Evolutionary conservation across 2,113 vertebrate genomes (phyloP).

Genomic region (Empidonax alnorum): DNA sequence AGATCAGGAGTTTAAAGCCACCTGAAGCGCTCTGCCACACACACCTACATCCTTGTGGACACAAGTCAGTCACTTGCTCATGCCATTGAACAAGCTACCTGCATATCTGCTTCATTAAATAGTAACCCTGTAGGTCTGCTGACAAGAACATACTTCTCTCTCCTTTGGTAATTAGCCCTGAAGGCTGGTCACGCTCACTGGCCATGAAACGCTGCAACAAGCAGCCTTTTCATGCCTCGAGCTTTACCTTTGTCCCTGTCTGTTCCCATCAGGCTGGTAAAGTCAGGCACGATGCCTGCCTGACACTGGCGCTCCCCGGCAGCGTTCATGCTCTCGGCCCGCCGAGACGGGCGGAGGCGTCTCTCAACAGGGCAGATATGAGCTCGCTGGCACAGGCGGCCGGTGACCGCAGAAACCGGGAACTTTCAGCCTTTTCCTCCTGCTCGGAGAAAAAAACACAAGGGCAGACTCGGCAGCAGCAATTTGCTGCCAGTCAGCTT

Average conservation of each 20-base stretch:
- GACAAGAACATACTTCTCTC: conserved; percentile 68
- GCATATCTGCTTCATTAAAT: conserved; percentile 70
- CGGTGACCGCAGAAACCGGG: rapidly evolving
- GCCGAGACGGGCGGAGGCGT: not conserved
- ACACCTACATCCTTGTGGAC: conserved; percentile 8
- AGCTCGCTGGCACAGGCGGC: not conserved
- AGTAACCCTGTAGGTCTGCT: conserved; percentile 65
- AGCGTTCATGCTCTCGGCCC: not conserved
- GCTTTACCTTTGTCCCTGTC: conserved; percentile 64
- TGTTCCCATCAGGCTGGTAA: conserved; percentile 17
- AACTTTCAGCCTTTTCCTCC: not conserved
- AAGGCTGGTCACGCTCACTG: conserved; percentile 70
- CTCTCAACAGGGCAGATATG: conserved; percentile 56
- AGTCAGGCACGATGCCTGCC: not conserved
- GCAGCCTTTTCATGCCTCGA: conserved; percentile 62
- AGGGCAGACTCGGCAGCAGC: not conserved
- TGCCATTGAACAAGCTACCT: conserved; percentile 36
- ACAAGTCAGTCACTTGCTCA: conserved; percentile 17
- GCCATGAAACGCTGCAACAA: conserved; percentile 64
- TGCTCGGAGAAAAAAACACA: not conserved
- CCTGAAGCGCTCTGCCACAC: not conserved
- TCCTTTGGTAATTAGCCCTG: conserved; percentile 67
- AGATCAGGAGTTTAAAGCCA: not conserved
- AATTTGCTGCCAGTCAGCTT: not conserved
- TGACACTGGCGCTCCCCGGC: not conserved